A percentile compares a stretch with the other conserved stretches of the same genome.
phyloP scores from a whole-genome alignment of 1,140 invertebrate genomes.

The Mylabris phalerata region DNA sequence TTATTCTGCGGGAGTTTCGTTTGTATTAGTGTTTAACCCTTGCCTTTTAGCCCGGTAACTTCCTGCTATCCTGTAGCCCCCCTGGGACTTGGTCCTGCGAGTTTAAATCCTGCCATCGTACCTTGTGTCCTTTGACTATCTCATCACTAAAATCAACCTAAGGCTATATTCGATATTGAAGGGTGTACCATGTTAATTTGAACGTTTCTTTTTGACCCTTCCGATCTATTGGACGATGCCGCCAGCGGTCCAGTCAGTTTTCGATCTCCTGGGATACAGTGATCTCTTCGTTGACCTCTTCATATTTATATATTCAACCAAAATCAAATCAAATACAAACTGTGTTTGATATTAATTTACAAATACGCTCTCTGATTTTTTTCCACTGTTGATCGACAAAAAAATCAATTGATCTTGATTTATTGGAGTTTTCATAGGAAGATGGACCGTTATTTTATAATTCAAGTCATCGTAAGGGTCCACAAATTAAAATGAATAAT shows the following conservation, averaged over 20 bases:
- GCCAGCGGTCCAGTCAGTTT: slow-evolving; percentile 9
- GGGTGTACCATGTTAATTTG: slow-evolving; percentile 15
- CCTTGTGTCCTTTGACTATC: slow-evolving; percentile 34
- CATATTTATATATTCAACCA: slow-evolving; percentile 29
- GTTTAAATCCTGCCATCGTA: slow-evolving; percentile 33
- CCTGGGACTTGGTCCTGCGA: slow-evolving; percentile 35
- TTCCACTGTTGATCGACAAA: too few relatives aligned
- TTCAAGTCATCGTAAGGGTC: slow-evolving; percentile 24
- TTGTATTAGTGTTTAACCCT: slow-evolving; percentile 43
- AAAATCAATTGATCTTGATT: too few relatives aligned
- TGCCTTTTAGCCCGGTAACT: slow-evolving; percentile 40
- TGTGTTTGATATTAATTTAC: slow-evolving; percentile 30
- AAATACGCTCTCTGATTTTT: neutral
- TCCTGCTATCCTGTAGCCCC: slow-evolving; percentile 38
- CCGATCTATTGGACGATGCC: slow-evolving; percentile 7
- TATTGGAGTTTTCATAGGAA: neutral
- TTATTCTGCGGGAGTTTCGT: slow-evolving; percentile 38
- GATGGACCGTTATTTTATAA: slow-evolving; percentile 22
- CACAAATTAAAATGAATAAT: slow-evolving; percentile 39
- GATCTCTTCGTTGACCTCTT: slow-evolving; percentile 19
- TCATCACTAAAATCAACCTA: slow-evolving; percentile 18
- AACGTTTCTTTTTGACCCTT: slow-evolving; percentile 14
- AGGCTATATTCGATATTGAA: slow-evolving; percentile 12
- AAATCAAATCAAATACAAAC: slow-evolving; percentile 28
- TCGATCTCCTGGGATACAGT: slow-evolving; percentile 8